Percentiles rank a stretch among this genome's conserved stretches.
Conservation (phyloP, 1,140 invertebrate species). For the Drosophila asahinai region DNA sequence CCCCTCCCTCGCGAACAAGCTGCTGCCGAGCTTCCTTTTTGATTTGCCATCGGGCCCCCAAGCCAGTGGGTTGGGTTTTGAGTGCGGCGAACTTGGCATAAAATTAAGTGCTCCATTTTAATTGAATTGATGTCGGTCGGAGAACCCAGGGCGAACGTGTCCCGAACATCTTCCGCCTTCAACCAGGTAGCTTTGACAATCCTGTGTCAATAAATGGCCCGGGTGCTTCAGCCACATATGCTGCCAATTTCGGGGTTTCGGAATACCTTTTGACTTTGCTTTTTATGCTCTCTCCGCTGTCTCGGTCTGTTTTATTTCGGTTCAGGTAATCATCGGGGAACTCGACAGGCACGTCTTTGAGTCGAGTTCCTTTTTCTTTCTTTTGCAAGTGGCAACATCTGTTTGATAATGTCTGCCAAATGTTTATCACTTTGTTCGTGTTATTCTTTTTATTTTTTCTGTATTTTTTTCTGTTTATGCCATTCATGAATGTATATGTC, state of each 20-base stretch:
- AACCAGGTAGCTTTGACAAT: constrained; percentile 53
- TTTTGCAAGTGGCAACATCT: constrained; percentile 38
- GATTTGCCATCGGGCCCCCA: constrained; percentile 57
- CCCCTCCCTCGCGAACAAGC: constrained; percentile 13
- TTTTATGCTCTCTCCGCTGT: constrained; percentile 30
- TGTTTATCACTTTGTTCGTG: constrained; percentile 52
- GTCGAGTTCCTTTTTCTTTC: constrained; percentile 20
- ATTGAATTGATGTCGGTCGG: constrained; percentile 72
- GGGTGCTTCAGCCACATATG: constrained; percentile 65
- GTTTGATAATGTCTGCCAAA: constrained; percentile 54
- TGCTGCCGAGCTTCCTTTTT: constrained; percentile 50
- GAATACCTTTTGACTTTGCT: constrained; percentile 40
- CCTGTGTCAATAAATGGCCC: constrained; percentile 65
- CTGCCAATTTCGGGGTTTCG: constrained; percentile 57
- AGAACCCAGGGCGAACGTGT: constrained; percentile 21
- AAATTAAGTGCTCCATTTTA: constrained; percentile 82
- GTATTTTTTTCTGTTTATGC: constrained; percentile 22
- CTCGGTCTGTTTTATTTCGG: constrained; percentile 44
- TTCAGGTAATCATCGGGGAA: constrained; percentile 45
- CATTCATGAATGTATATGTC: constrained; percentile 41
- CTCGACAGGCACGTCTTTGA: constrained; percentile 51
- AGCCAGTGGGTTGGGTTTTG: constrained; percentile 60
- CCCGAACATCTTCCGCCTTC: constrained; percentile 10
- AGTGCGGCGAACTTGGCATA: constrained; percentile 74
- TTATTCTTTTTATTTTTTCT: constrained; percentile 26